Evolutionary conservation across 2,113 vertebrate species (phyloP), one percentile per base, ranked within the genome.

Genomic region (Scopus umbretta): DNA sequence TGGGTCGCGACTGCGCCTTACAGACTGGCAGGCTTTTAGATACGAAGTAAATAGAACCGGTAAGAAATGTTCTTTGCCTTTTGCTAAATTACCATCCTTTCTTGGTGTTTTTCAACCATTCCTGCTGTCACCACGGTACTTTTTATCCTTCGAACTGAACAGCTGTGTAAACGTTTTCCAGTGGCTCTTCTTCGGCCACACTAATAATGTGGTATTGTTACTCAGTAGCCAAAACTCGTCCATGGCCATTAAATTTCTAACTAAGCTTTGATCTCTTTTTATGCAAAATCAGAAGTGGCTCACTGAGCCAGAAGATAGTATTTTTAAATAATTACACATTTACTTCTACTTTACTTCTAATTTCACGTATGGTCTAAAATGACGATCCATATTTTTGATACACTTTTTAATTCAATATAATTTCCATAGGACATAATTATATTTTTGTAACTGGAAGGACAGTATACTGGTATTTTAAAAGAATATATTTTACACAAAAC

Each of bases 371-470:
- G n/a, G 42, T 88, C 71, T 85, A 45, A 94, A 92, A 53, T 55
- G 27, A 38, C 61, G 42, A 59, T 87, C 55, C 73, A 19, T 85
- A 95, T 92, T 96, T 95, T 93, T 95, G 74, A 92, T 96, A 97
- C 82, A 58, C 80, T 94, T 86, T 93, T 95, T 94, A 87, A 93
- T 93, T 90, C 78, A 93, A 20, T 93, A 83, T 87, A 90, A 75
- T 80, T 94, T 96, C 84, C 30, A 56, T 75, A 92, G 80, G 73
- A 73, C 25, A 59, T 86, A 80, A 74, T 59, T 97, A 29, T 91
- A 70, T 96, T 97, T 96, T 92, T 95, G 52, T 97, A 92, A 91
- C 65, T 94, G 86, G 67, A 97, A 88, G 91, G 70, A 96, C 16
- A 92, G 25, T 85, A 25, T 74, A 58, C 43, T 23, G 20, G 34